phyloP scores from a whole-genome alignment of 2,113 vertebrate species.

The Dicrurus megarhynchus region DNA sequence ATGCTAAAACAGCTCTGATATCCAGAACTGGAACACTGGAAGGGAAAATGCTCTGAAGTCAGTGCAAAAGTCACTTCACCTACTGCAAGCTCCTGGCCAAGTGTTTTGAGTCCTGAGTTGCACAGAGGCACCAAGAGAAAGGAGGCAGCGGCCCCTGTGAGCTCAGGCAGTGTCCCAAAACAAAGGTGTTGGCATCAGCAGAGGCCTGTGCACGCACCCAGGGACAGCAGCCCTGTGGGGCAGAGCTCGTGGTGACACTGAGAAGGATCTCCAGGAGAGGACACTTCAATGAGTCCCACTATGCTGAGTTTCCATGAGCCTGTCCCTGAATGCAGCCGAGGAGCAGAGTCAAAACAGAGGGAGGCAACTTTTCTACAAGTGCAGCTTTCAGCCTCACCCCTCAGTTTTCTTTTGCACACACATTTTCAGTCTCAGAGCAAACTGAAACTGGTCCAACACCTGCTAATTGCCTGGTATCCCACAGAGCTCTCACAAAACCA shows the following conservation, averaged over 20 bases:
- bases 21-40: not conserved
- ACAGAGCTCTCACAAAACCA: not conserved
- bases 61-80: not conserved
- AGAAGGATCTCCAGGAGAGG: not conserved
- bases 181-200: not conserved
- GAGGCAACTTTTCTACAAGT: not conserved
- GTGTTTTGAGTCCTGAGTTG: not conserved
- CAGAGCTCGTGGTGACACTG: not conserved
- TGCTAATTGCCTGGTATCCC: not conserved
- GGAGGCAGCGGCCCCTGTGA: not conserved
- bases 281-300: not conserved
- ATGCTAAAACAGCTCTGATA: not conserved
- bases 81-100: not conserved
- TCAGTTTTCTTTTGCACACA: not conserved
- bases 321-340: not conserved
- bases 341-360: not conserved
- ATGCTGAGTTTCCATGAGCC: not conserved
- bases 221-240: not conserved
- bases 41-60: not conserved
- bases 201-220: fast-evolving
- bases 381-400: not conserved
- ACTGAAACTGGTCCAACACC: not conserved
- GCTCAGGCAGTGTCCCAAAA: not conserved
- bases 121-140: not conserved
- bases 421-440: not conserved